Evolutionary conservation across 2,797 vertebrate species (phyloP).

Genomic region (Scolopax bukidnonensis): DNA sequence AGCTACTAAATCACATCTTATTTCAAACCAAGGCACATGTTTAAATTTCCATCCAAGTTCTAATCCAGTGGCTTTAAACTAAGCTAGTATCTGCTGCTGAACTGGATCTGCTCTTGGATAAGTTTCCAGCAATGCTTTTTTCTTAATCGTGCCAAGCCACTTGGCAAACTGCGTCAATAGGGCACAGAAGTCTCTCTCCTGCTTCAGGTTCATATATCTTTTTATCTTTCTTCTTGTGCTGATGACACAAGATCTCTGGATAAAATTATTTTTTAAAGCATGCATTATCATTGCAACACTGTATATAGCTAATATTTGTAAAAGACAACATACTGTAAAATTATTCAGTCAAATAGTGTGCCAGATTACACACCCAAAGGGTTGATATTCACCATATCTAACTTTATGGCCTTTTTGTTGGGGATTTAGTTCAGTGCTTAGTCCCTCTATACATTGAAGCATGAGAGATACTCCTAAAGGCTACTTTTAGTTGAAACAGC

Average conservation of each 20-base stretch:
- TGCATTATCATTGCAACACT: neutral
- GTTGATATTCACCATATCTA: neutral
- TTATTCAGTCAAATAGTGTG: neutral
- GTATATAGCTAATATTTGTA: neutral
- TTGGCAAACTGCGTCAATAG: neutral
- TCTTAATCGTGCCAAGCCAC: neutral
- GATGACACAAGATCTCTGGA: neutral
- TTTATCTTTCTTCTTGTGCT: neutral
- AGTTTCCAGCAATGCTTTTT: neutral
- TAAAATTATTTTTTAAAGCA: neutral
- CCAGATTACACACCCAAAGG: neutral
- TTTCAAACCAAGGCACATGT: constrained; percentile 38
- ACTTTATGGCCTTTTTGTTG: neutral
- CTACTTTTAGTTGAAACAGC: neutral
- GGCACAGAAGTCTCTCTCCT: neutral
- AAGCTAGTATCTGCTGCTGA: constrained; percentile 37
- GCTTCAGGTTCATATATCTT: neutral
- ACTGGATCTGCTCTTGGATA: constrained; percentile 10
- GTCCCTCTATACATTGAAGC: neutral
- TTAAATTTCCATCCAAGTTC: constrained; percentile 54
- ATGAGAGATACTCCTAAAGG: neutral
- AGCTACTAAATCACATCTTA: constrained; percentile 59
- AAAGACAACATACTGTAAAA: neutral
- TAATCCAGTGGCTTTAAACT: constrained; percentile 43
- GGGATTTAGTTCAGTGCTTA: neutral